These are phyloP conservation scores for Beroe forskalii DNA, from an alignment of 37 sponge, comb jelly and placozoan species.

Conservation along the genomic window DNA sequence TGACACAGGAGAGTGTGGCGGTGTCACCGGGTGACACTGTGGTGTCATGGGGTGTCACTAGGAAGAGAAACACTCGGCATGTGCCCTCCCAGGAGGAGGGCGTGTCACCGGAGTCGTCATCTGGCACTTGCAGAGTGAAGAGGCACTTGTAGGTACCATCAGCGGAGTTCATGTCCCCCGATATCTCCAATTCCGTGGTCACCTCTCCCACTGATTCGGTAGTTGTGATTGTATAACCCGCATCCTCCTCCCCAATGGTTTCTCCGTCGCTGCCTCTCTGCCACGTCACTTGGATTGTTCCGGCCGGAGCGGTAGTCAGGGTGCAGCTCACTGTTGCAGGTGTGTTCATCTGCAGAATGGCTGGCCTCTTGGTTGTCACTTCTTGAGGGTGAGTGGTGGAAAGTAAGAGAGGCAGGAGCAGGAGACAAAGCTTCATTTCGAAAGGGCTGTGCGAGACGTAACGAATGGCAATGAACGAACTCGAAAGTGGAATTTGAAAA, in stretches of 20 bases:
- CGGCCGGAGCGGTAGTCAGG: neutral
- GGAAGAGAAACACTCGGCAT: neutral
- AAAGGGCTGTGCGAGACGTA: no score
- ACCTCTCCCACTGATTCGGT: neutral
- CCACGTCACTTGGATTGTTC: neutral
- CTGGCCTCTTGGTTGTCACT: neutral
- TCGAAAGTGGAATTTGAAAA: no score
- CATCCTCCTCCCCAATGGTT: neutral
- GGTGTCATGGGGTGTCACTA: conserved; percentile 35
- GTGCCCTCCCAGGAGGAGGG: neutral
- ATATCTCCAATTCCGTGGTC: neutral
- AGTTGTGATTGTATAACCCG: neutral
- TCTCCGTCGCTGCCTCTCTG: neutral
- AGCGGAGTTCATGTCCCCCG: neutral
- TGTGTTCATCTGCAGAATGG: neutral
- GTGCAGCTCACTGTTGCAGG: neutral
- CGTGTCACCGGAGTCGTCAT: neutral
- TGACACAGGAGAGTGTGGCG: conserved; percentile 36
- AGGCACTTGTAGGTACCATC: neutral
- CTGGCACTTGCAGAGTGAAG: neutral
- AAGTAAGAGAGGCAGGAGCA: no score
- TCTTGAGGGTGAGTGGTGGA: no score
- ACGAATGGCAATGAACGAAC: no score
- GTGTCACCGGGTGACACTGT: neutral
- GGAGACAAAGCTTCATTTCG: no score